A percentile compares a stretch with the other conserved stretches of the same genome.
These are phyloP conservation scores for Saxicola maurus DNA, from an alignment of 2,797 vertebrate genomes.

Conservation along the genomic window DNA sequence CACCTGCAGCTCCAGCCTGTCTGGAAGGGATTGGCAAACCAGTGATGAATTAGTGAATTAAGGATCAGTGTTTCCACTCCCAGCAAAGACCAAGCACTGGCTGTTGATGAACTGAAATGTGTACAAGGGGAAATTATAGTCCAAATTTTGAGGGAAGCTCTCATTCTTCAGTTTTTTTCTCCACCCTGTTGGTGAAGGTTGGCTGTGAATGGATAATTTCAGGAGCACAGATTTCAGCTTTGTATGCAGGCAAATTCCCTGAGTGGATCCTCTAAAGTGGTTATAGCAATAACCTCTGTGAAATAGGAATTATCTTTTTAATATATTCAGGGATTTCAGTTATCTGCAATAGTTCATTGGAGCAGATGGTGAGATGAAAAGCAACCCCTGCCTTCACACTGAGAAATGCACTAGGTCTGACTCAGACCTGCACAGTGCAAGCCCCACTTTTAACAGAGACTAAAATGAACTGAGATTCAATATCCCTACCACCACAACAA, in stretches of 20 bases:
- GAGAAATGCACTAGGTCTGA: neutral
- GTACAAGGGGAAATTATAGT: neutral
- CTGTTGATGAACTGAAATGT: neutral
- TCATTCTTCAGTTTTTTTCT: neutral
- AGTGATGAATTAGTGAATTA: neutral
- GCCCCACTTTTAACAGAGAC: neutral
- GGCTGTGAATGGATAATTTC: neutral
- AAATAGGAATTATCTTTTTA: neutral
- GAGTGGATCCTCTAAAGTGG: neutral
- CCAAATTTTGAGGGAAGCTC: neutral
- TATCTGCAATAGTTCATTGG: neutral
- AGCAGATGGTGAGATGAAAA: conserved; percentile 24
- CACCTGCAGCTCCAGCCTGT: neutral
- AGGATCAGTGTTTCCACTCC: neutral
- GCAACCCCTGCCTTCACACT: neutral
- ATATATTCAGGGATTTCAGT: neutral
- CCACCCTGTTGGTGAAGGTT: neutral
- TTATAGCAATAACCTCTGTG: neutral
- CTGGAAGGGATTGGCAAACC: neutral
- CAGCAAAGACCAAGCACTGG: neutral
- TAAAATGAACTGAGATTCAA: neutral
- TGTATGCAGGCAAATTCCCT: neutral
- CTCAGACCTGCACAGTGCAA: neutral
- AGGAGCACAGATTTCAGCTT: neutral
- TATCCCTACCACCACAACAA: neutral